phyloP scores from a whole-genome alignment of 2,797 vertebrate genomes.

The Mus minutoides region DNA sequence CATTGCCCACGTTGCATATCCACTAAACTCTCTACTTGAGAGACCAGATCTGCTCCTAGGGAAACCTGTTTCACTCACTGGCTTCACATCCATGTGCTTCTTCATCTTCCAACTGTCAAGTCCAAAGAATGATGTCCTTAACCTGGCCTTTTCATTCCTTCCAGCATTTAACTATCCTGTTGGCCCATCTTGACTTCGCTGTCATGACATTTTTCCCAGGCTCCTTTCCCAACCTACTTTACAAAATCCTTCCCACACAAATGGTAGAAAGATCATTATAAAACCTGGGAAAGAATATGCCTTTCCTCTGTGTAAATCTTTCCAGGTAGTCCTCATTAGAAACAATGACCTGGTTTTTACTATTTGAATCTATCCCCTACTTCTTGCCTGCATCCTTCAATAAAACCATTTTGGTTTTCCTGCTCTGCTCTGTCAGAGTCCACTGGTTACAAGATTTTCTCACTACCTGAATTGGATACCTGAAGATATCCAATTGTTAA shows the following conservation, averaged over 20 bases:
- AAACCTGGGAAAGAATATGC: not conserved
- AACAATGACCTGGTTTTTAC: not conserved
- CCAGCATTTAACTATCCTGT: not conserved
- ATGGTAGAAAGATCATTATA: not conserved
- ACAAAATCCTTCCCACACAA: not conserved
- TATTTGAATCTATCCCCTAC: not conserved
- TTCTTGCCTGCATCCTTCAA: not conserved
- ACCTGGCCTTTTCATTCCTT: not conserved
- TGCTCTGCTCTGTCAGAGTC: not conserved
- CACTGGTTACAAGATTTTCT: not conserved
- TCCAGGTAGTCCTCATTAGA: not conserved
- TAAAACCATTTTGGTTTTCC: not conserved
- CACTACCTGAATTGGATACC: not conserved
- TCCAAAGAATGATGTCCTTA: not conserved
- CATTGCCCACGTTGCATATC: too few species aligned
- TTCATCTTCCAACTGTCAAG: not conserved
- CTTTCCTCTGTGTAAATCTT: not conserved
- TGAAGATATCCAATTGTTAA: not conserved
- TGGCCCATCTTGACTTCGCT: not conserved
- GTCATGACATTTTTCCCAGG: not conserved
- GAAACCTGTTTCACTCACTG: not conserved
- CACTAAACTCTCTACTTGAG: not conserved
- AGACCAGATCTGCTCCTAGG: not conserved
- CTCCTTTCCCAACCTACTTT: accelerated
- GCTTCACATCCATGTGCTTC: not conserved